Conservation (phyloP, 2,888 invertebrate genomes). For the Heteromyza rotundicornis region DNA sequence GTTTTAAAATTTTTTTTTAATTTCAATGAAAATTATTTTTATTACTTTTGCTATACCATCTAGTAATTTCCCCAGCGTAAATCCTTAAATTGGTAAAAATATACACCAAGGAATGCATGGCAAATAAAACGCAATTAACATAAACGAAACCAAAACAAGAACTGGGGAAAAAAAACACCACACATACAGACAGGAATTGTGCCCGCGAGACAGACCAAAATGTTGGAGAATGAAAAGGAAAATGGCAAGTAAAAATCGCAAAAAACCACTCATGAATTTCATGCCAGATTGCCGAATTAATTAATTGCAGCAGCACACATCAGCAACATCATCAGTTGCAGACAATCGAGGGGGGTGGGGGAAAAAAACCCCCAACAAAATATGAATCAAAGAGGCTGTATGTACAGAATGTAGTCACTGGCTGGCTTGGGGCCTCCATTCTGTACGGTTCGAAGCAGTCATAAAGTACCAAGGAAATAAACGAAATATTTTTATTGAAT, state of each 20-base stretch:
- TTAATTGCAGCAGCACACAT: neutral
- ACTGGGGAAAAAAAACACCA: neutral
- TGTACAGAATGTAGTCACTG: neutral
- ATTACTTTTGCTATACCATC: too few species aligned
- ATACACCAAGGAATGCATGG: too few species aligned
- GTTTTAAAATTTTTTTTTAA: too few species aligned
- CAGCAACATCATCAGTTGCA: neutral
- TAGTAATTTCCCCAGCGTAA: too few species aligned
- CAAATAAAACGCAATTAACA: neutral
- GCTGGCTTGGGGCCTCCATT: too few species aligned
- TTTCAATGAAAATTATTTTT: too few species aligned
- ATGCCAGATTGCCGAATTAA: neutral
- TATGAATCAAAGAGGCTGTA: too few species aligned
- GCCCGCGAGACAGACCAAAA: neutral
- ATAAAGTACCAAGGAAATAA: neutral
- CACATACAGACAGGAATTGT: neutral
- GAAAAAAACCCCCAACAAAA: too few species aligned
- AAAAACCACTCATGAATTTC: neutral
- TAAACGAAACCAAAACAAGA: neutral
- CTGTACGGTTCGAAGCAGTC: neutral
- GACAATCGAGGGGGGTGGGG: neutral
- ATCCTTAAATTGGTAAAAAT: too few species aligned
- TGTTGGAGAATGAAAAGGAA: neutral
- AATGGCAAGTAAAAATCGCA: neutral
- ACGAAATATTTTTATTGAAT: slow-evolving; percentile 3